Evolutionary conservation across 1,140 invertebrate species (phyloP), one percentile per base, ranked within the genome.

Genomic region (Chrysoperla carnea): DNA sequence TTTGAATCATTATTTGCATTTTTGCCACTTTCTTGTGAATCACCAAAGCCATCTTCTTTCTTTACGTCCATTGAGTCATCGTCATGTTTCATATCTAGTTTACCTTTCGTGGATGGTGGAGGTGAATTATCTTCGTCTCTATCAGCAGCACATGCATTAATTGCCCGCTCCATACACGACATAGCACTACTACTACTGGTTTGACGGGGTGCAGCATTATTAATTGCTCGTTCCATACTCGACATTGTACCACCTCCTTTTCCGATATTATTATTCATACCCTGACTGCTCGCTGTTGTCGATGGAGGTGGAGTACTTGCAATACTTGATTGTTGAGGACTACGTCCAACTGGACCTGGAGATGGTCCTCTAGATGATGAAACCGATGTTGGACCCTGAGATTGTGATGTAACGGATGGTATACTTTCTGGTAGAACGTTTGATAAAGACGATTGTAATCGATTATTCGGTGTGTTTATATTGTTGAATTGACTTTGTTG

Each of bases 1-100:
- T 84, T 84, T n/a, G 81, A 71, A 33, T 75, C 77, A 47, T 69
- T 75, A 43, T 77, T 76, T 0, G 73, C 70, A 46, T 68, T 72
- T 48, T 79, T 80, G 6, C 76, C 73, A 40, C 59, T 64, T 37
- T 59, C 60, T 17, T 64, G 66, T 15, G 62, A 64, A 6, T 75
- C 73, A 6, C 75, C 72, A 13, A 63, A 58, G 46, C 73, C 62
- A 5, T 63, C 70, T 47, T 79, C 75, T 62, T 76, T 74, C 46
- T 77, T 77, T 9, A 74, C 72, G 9, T 59, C 55, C 47, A 57
- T 49, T 8, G 48, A 43, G 8, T n/a, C 63, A 45, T 78, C 73
- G 50, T 83, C 78, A 17, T 67, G 66, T 45, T 81, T 78, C 0
- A 76, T 68, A 57, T 78, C 80, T 7, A 78, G 57, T 52, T 81